Conservation (phyloP, 2,797 vertebrate genomes). For the Cossypha dichroa region DNA sequence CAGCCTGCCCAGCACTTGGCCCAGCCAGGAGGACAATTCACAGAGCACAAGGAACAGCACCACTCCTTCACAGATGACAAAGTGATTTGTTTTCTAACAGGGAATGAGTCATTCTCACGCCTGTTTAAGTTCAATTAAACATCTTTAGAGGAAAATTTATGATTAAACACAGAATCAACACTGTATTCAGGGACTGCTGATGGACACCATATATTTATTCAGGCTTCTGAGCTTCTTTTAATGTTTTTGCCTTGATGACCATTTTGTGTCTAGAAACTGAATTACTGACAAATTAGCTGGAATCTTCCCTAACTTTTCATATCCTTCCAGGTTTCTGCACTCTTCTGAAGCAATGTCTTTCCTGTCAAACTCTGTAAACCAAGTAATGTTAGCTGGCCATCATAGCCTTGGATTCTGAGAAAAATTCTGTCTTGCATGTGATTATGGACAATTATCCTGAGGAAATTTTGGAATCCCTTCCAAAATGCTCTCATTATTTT, state of each 20-base stretch:
- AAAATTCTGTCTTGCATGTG: background rate
- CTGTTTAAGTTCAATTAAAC: background rate
- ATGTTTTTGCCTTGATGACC: background rate
- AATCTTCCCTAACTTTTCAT: background rate
- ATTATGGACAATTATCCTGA: background rate
- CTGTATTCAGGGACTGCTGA: background rate
- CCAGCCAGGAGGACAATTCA: background rate
- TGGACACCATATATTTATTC: background rate
- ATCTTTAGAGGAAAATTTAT: background rate
- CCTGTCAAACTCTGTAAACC: background rate
- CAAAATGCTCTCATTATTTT: background rate
- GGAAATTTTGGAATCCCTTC: background rate
- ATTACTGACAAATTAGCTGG: background rate
- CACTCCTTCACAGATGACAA: rapidly evolving
- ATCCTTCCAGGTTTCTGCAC: background rate
- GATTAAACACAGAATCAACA: background rate
- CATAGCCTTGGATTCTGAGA: background rate
- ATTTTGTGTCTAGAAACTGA: background rate
- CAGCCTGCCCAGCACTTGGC: background rate
- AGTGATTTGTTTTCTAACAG: background rate
- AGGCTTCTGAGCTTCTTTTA: background rate
- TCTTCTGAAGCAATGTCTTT: background rate
- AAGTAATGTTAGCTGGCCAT: background rate
- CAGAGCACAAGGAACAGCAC: background rate
- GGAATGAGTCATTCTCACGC: background rate